Conservation (phyloP, 1,140 invertebrate species). For the Varroa destructor region DNA sequence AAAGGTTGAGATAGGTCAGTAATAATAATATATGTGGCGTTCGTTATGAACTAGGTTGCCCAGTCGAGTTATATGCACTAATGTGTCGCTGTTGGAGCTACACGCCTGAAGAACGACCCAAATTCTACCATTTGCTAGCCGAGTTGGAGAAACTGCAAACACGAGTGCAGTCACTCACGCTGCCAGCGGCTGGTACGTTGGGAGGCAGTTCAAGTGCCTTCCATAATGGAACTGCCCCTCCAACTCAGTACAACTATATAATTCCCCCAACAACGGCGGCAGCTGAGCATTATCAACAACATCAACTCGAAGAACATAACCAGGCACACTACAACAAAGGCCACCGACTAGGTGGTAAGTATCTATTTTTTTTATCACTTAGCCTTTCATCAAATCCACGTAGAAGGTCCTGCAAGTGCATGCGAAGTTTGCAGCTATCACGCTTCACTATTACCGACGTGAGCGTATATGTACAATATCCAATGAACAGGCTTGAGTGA, state of each 20-base stretch:
- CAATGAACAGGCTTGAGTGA: too few species aligned
- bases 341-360: too few species aligned
- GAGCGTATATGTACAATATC: too few species aligned
- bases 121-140: constrained; percentile 59
- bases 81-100: constrained; percentile 67
- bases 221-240: neutral
- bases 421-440: too few species aligned
- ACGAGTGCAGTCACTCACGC: too few species aligned
- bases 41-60: constrained; percentile 25
- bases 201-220: neutral
- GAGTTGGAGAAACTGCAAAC: constrained; percentile 43
- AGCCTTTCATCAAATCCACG: too few species aligned
- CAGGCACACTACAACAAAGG: too few species aligned
- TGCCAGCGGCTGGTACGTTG: neutral
- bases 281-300: too few species aligned
- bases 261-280: neutral
- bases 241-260: constrained; percentile 20
- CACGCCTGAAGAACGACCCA: constrained; percentile 56
- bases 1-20: neutral
- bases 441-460: too few species aligned
- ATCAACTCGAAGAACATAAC: too few species aligned
- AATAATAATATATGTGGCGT: constrained; percentile 2
- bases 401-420: too few species aligned
- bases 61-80: constrained; percentile 53
- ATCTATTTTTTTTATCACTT: too few species aligned